Percentiles rank a stretch among this genome's conserved stretches.
phyloP scores from a whole-genome alignment of 2,797 vertebrate species.

The Otolemur crassicaudatus region DNA sequence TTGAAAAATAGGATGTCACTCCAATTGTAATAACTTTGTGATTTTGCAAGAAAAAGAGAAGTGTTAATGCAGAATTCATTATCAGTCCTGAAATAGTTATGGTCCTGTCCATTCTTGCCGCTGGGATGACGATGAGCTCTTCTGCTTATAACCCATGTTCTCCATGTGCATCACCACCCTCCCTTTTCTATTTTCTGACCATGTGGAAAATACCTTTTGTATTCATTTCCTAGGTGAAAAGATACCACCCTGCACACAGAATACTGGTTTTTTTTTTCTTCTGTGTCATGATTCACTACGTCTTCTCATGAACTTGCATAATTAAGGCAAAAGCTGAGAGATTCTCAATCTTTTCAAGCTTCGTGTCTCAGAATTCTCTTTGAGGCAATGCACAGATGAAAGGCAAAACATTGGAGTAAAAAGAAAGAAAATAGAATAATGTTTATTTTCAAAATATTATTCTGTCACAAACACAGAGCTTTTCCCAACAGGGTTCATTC shows the following conservation, averaged over 20 bases:
- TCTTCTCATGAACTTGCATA: neutral
- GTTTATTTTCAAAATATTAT: neutral
- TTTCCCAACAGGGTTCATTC: neutral
- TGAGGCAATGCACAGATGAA: neutral
- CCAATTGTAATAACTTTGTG: neutral
- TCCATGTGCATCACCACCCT: accelerated
- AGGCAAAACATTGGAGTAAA: neutral
- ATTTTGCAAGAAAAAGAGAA: neutral
- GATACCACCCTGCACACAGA: neutral
- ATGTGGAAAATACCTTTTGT: neutral
- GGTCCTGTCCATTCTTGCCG: neutral
- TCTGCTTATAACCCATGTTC: neutral
- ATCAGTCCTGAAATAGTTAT: neutral
- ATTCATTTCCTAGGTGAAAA: neutral
- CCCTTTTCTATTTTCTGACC: neutral
- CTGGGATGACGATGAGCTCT: neutral
- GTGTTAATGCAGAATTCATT: neutral
- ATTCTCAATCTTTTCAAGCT: neutral
- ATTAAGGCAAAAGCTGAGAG: neutral
- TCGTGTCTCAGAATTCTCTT: neutral
- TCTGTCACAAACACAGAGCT: neutral
- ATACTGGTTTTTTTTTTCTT: neutral
- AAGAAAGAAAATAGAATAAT: neutral
- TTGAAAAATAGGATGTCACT: neutral
- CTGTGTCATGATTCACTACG: neutral